These are phyloP conservation scores for Papilio xuthus DNA, from an alignment of 1,140 invertebrate species.

Conservation along the genomic window DNA sequence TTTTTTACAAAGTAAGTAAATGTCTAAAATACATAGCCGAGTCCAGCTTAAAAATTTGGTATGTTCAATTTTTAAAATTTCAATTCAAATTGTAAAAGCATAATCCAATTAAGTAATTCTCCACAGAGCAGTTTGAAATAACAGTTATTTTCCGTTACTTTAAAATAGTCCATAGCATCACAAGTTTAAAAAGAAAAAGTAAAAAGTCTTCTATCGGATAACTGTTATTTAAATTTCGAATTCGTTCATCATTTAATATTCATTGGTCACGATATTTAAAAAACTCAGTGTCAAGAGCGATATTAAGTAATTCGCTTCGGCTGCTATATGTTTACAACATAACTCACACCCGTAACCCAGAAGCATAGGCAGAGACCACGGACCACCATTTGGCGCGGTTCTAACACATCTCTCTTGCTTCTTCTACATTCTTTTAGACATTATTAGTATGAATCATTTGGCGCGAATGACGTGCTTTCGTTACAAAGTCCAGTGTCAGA, in stretches of 20 bases:
- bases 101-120: slow-evolving; percentile 21
- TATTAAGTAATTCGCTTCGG: slow-evolving; percentile 44
- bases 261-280: slow-evolving; percentile 14
- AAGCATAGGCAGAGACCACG: too few relatives aligned
- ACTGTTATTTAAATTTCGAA: slow-evolving; percentile 15
- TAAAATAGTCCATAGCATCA: background rate
- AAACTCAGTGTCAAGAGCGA: slow-evolving; percentile 42
- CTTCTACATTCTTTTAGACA: too few relatives aligned
- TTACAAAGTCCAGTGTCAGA: too few relatives aligned
- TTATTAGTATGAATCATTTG: too few relatives aligned
- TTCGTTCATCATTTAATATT: slow-evolving; percentile 12
- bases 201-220: background rate
- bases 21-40: background rate
- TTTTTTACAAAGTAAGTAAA: background rate
- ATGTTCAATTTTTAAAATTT: background rate
- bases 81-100: background rate
- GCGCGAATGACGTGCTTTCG: too few relatives aligned
- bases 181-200: background rate
- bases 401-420: too few relatives aligned
- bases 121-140: slow-evolving; percentile 1
- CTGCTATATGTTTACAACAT: slow-evolving; percentile 49
- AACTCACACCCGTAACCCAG: too few relatives aligned
- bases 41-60: background rate
- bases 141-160: slow-evolving; percentile 7
- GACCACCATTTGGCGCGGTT: too few relatives aligned